phyloP scores from a whole-genome alignment of 1,140 invertebrate genomes.

The Zaprionus taronus region DNA sequence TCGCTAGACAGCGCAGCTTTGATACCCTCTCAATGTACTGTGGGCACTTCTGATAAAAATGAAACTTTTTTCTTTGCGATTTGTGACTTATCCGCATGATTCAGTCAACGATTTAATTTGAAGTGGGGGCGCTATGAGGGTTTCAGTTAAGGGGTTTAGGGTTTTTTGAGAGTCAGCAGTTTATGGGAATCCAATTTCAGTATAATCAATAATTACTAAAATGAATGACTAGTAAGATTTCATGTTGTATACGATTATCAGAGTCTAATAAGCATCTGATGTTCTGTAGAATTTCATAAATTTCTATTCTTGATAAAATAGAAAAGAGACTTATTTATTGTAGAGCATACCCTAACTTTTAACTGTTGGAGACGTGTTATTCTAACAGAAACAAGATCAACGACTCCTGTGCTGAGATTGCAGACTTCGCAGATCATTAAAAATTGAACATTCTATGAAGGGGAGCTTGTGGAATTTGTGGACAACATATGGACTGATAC shows the following conservation, averaged over 20 bases:
- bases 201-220: neutral
- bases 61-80: neutral
- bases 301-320: neutral
- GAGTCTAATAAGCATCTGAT: too few relatives aligned
- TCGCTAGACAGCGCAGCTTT: neutral
- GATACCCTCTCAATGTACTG: neutral
- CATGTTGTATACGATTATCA: neutral
- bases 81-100: constrained; percentile 3
- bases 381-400: constrained; percentile 4
- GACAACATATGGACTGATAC: neutral
- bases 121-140: neutral
- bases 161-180: neutral
- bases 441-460: neutral
- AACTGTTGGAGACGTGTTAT: neutral
- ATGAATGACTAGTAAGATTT: neutral
- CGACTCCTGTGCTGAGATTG: neutral
- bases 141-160: neutral
- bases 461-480: neutral
- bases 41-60: neutral
- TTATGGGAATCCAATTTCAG: neutral
- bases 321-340: neutral
- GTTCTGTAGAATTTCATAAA: neutral
- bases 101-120: neutral
- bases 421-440: constrained; percentile 1
- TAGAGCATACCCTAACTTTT: neutral